These are phyloP conservation scores for Epinephelus lanceolatus DNA, from an alignment of 2,113 vertebrate genomes.

Conservation along the genomic window DNA sequence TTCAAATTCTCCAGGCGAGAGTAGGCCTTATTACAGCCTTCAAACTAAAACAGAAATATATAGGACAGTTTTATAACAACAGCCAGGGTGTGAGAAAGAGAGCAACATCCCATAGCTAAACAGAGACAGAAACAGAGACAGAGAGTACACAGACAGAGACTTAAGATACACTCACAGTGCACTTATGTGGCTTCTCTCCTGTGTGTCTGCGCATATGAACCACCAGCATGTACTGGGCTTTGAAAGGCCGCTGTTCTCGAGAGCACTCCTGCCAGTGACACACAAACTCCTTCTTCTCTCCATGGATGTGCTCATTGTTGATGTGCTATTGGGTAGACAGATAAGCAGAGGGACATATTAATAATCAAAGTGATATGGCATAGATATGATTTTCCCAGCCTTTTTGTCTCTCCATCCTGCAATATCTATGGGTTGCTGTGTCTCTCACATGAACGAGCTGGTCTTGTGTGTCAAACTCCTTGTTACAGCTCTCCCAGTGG, in stretches of 20 bases:
- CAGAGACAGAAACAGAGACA: not conserved
- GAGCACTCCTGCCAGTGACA: constrained; percentile 97
- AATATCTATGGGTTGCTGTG: not conserved
- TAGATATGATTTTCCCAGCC: not conserved
- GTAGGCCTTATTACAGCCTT: constrained; percentile 98
- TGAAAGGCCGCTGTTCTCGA: constrained; percentile 96
- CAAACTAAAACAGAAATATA: constrained; percentile 86
- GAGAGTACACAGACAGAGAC: not conserved
- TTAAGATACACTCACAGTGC: constrained; percentile 89
- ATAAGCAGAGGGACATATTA: not conserved
- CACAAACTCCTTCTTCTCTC: constrained; percentile 99
- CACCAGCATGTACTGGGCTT: constrained; percentile 99
- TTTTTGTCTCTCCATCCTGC: not conserved
- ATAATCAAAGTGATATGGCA: not conserved
- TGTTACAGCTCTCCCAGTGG: constrained; percentile 95
- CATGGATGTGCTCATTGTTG: constrained; percentile 98
- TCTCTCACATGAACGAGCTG: constrained; percentile 94
- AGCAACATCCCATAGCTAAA: not conserved
- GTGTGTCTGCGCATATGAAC: constrained; percentile 99
- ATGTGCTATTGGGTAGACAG: constrained; percentile 89
- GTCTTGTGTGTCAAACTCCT: constrained; percentile 97
- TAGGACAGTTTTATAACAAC: not conserved
- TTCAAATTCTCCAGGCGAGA: constrained; percentile 98
- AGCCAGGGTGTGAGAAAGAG: not conserved
- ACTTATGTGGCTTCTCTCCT: constrained; percentile 98